Conservation (phyloP, 2,113 vertebrate genomes). For the Rhizomys pruinosus region DNA sequence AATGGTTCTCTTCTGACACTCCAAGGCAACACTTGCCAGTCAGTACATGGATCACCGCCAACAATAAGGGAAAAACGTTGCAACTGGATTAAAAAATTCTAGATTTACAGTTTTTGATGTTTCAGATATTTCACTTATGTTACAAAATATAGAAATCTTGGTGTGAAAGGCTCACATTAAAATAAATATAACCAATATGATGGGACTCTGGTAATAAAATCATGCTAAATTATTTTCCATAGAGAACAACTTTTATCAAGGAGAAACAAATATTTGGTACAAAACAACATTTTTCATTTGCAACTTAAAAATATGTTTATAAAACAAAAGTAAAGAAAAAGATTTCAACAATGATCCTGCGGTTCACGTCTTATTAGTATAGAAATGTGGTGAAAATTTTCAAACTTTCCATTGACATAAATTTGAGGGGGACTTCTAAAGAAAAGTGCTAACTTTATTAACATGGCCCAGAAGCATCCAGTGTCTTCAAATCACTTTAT, state of each 20-base stretch:
- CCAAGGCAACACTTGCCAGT: slow-evolving; percentile 76
- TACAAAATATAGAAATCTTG: slow-evolving; percentile 83
- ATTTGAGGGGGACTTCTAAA: slow-evolving; percentile 63
- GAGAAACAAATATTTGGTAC: slow-evolving; percentile 78
- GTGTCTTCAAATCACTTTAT: slow-evolving; percentile 76
- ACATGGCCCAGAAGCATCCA: slow-evolving; percentile 80
- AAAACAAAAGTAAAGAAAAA: slow-evolving; percentile 77
- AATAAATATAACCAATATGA: slow-evolving; percentile 52
- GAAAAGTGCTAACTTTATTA: slow-evolving; percentile 80
- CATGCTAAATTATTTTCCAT: slow-evolving; percentile 77
- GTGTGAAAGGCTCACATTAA: slow-evolving; percentile 80
- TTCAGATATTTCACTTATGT: slow-evolving; percentile 79
- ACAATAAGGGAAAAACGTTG: slow-evolving; percentile 66
- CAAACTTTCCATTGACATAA: slow-evolving; percentile 75
- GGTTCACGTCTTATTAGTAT: slow-evolving; percentile 81
- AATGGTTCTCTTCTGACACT: slow-evolving; percentile 81
- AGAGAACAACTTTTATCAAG: slow-evolving; percentile 73
- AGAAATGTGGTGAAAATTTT: slow-evolving; percentile 75
- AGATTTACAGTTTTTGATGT: slow-evolving; percentile 54
- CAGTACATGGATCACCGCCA: slow-evolving; percentile 70
- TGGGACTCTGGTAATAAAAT: slow-evolving; percentile 75
- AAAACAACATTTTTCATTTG: slow-evolving; percentile 81
- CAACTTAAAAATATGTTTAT: slow-evolving; percentile 73
- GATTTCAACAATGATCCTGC: slow-evolving; percentile 80
- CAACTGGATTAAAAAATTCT: slow-evolving; percentile 34